phyloP scores from a whole-genome alignment of 2,797 vertebrate genomes.

The Phrynocephalus forsythii region DNA sequence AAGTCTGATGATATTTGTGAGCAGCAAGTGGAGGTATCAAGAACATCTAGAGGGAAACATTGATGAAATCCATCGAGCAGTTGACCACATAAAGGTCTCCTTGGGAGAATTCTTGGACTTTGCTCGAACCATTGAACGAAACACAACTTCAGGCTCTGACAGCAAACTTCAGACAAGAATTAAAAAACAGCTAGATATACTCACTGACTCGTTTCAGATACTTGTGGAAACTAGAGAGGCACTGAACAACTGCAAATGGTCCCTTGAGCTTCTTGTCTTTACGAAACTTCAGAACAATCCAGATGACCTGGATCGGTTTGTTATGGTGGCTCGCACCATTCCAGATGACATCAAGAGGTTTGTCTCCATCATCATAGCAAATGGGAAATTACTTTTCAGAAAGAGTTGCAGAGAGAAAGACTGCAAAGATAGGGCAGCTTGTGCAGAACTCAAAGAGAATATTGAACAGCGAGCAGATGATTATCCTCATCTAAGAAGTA shows the following conservation, averaged over 20 bases:
- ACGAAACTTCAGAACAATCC: constrained; percentile 78
- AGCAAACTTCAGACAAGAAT: constrained; percentile 87
- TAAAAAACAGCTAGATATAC: constrained; percentile 85
- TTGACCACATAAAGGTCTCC: constrained; percentile 79
- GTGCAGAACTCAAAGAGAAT: constrained; percentile 47
- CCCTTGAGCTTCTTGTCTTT: constrained; percentile 82
- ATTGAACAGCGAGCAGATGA: constrained; percentile 51
- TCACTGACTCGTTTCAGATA: constrained; percentile 86
- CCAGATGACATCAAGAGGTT: constrained; percentile 93
- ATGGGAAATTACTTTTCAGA: constrained; percentile 91
- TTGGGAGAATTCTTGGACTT: constrained; percentile 87
- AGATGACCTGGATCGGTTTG: constrained; percentile 92
- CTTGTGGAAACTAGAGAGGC: constrained; percentile 83
- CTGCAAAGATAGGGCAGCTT: not conserved
- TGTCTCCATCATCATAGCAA: constrained; percentile 92
- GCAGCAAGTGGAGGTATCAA: constrained; percentile 88
- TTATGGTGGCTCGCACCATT: constrained; percentile 89
- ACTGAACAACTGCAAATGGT: constrained; percentile 84
- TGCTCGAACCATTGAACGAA: constrained; percentile 80
- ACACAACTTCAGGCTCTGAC: constrained; percentile 80
- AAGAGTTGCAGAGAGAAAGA: constrained; percentile 56
- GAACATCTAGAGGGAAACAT: constrained; percentile 86
- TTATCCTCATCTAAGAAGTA: constrained; percentile 46
- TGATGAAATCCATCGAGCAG: constrained; percentile 82
- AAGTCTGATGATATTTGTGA: constrained; percentile 91